phyloP scores from a whole-genome alignment of 2,113 vertebrate species.

The Desmodus rotundus region DNA sequence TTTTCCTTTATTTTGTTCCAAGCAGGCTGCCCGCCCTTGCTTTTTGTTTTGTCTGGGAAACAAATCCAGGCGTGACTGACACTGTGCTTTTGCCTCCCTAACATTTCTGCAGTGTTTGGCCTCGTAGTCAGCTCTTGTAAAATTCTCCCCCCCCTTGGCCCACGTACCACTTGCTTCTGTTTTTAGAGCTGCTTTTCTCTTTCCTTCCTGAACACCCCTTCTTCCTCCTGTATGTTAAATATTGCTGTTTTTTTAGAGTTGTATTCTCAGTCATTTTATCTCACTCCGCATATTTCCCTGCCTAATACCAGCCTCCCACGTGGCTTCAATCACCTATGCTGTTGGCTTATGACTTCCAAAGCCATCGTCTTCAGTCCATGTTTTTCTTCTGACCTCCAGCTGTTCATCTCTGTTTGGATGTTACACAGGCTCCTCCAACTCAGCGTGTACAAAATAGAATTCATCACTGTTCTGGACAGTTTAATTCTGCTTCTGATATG shows the following conservation, averaged over 20 bases:
- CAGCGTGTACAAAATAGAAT: background rate
- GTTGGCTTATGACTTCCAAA: background rate
- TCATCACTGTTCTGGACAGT: background rate
- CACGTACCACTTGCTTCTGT: background rate
- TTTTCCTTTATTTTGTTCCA: background rate
- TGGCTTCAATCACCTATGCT: background rate
- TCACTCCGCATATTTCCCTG: background rate
- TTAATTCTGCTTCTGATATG: background rate
- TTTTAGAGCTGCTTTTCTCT: background rate
- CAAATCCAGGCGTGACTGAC: background rate
- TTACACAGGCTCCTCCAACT: background rate
- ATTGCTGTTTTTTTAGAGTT: background rate
- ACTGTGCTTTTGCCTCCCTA: background rate
- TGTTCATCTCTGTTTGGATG: background rate
- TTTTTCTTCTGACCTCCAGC: background rate
- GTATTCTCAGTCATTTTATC: background rate
- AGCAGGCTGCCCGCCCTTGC: background rate
- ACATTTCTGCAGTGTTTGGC: background rate
- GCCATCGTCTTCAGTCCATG: background rate
- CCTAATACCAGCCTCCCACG: background rate
- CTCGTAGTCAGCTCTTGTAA: background rate
- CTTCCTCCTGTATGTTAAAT: background rate
- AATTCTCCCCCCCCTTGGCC: background rate
- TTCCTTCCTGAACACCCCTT: background rate
- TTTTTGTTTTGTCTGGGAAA: background rate